Percentiles rank a stretch among this genome's conserved stretches.
These are phyloP conservation scores for Cephus cinctus DNA, from an alignment of 1,140 invertebrate genomes.

Conservation along the genomic window DNA sequence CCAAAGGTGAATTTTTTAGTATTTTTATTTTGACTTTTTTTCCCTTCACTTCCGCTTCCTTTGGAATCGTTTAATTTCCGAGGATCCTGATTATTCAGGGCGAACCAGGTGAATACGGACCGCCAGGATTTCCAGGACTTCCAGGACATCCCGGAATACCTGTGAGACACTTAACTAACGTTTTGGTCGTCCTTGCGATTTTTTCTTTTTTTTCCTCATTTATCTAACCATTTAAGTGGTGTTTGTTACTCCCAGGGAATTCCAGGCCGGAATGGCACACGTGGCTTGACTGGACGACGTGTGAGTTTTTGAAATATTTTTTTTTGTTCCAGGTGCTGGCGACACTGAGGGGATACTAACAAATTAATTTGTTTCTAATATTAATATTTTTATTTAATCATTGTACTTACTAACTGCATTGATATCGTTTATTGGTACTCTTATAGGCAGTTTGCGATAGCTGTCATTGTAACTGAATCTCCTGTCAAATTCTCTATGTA, in stretches of 20 bases:
- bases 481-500: no score
- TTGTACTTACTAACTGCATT: no score
- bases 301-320: constrained; percentile 39
- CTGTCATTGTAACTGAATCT: no score
- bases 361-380: no score
- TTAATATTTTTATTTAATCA: no score
- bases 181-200: constrained; percentile 17
- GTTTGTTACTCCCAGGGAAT: constrained; percentile 52
- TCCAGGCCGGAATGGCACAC: constrained; percentile 49
- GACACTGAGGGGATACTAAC: background rate
- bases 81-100: constrained; percentile 44
- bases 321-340: constrained; percentile 10
- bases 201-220: constrained; percentile 21
- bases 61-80: no score
- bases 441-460: no score
- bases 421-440: no score
- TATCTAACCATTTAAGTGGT: no score
- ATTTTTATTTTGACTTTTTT: background rate
- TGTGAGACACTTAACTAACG: constrained; percentile 49
- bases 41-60: background rate
- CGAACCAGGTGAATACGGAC: constrained; percentile 46
- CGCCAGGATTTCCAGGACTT: constrained; percentile 49
- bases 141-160: constrained; percentile 50
- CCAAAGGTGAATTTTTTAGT: constrained; percentile 63
- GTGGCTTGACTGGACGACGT: constrained; percentile 38